These are phyloP conservation scores for Poecilia velifera DNA, from an alignment of 2,797 vertebrate genomes.

Conservation along the genomic window DNA sequence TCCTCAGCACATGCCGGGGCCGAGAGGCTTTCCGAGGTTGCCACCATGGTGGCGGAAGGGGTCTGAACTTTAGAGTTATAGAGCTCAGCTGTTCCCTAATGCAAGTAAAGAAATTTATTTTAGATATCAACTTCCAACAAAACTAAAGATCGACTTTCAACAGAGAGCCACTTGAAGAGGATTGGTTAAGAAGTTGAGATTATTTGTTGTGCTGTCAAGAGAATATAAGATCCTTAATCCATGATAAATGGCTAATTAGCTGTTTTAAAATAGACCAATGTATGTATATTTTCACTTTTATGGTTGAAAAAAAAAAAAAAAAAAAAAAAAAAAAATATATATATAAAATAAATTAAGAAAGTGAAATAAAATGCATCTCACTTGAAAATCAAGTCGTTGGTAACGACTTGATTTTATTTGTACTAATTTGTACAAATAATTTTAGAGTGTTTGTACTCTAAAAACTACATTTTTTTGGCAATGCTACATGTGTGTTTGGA, in stretches of 20 bases:
- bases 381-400: too few species aligned
- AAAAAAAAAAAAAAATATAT: too few species aligned
- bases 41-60: not conserved
- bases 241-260: not conserved
- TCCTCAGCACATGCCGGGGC: conserved; percentile 8
- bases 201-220: not conserved
- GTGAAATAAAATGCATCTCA: too few species aligned
- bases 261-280: not conserved
- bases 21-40: conserved; percentile 13
- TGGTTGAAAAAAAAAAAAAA: too few species aligned
- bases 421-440: too few species aligned
- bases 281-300: too few species aligned
- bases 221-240: not conserved
- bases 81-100: not conserved
- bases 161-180: not conserved
- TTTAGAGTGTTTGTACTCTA: too few species aligned
- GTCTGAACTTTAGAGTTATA: not conserved
- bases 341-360: too few species aligned
- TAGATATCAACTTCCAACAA: not conserved
- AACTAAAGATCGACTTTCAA: not conserved
- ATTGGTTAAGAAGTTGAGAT: not conserved
- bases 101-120: not conserved
- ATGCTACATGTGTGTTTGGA: too few species aligned
- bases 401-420: too few species aligned
- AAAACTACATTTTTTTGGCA: too few species aligned